These are phyloP conservation scores for Salvelinus namaycush DNA, from an alignment of 2,113 vertebrate species.

Conservation along the genomic window DNA sequence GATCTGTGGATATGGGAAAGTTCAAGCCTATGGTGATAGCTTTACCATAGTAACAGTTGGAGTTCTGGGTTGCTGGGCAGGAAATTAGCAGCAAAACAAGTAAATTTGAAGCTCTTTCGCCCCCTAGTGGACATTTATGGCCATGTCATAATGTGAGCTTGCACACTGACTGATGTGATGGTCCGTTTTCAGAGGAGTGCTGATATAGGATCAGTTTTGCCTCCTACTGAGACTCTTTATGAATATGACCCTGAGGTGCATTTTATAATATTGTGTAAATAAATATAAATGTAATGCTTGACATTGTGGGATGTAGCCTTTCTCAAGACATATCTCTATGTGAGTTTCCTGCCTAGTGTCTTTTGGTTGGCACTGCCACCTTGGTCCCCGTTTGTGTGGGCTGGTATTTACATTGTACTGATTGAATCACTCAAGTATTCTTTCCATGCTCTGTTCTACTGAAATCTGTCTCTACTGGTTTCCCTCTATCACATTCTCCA, in stretches of 20 bases:
- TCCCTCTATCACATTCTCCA: too few species aligned
- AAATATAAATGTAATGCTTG: conserved; percentile 10
- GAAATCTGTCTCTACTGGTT: too few species aligned
- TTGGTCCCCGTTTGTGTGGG: too few species aligned
- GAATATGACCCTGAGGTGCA: neutral
- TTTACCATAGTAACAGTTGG: conserved; percentile 8
- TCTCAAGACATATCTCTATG: too few species aligned
- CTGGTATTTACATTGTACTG: too few species aligned
- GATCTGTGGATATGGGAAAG: neutral
- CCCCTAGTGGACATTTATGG: conserved; percentile 51
- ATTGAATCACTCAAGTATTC: too few species aligned
- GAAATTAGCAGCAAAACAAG: conserved; percentile 13
- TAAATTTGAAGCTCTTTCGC: conserved; percentile 22
- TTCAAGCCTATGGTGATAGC: neutral
- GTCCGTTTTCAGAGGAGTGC: too few species aligned
- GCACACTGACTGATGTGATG: neutral
- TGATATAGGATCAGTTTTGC: too few species aligned
- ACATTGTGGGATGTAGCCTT: neutral
- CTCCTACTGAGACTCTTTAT: too few species aligned
- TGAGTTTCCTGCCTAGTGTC: neutral
- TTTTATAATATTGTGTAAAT: conserved; percentile 8
- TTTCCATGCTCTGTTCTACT: too few species aligned
- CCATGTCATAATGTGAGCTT: conserved; percentile 16
- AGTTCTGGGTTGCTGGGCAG: conserved; percentile 58
- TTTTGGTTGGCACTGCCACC: too few species aligned